phyloP scores from a whole-genome alignment of 1,140 invertebrate species.

The Triops longicaudatus region DNA sequence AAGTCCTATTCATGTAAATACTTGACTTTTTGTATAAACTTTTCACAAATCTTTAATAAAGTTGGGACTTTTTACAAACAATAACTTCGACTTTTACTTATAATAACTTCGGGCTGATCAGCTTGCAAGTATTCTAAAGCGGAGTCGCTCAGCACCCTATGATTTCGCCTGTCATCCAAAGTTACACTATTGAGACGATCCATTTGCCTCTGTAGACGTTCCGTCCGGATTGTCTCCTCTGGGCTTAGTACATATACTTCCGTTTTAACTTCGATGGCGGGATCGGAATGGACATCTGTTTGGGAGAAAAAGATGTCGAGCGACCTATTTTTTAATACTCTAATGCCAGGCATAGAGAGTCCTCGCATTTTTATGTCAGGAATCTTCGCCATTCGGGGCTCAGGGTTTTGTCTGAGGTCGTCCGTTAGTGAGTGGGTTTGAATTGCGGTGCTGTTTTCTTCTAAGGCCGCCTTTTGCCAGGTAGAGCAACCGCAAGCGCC shows the following conservation, averaged over 20 bases:
- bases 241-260: neutral
- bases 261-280: neutral
- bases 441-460: neutral
- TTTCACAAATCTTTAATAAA: neutral
- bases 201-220: neutral
- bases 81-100: neutral
- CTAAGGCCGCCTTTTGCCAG: too few relatives aligned
- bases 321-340: neutral
- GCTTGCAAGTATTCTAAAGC: neutral
- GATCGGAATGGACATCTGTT: neutral
- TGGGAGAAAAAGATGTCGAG: conserved; percentile 23
- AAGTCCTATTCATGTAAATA: conserved; percentile 15
- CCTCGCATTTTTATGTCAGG: neutral
- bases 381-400: neutral
- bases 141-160: neutral
- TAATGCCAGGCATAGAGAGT: conserved; percentile 1
- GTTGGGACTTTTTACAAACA: neutral
- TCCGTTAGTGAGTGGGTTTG: neutral
- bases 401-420: neutral
- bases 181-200: neutral
- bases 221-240: neutral
- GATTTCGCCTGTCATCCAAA: neutral
- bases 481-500: conserved; percentile 19
- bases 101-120: neutral
- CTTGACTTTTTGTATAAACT: neutral